These are phyloP conservation scores for Barbus barbus DNA, from an alignment of 2,113 vertebrate genomes.

Conservation along the genomic window DNA sequence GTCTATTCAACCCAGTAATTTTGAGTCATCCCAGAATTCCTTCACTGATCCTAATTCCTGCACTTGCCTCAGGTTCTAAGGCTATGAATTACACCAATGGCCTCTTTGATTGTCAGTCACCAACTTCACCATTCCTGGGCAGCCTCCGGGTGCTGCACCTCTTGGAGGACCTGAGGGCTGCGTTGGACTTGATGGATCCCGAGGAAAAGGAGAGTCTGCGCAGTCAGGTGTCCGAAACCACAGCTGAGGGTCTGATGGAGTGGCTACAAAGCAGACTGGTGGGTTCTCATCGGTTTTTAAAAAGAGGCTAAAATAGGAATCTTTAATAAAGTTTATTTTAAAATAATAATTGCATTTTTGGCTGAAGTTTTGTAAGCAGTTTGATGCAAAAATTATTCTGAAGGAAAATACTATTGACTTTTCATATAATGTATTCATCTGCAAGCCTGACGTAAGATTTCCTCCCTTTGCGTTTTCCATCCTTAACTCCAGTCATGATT, in stretches of 20 bases:
- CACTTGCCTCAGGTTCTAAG: slow-evolving; percentile 86
- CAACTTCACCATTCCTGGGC: slow-evolving; percentile 92
- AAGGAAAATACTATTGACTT: too few species aligned
- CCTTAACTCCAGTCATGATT: background rate
- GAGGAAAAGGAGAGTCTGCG: slow-evolving; percentile 89
- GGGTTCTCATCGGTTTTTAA: slow-evolving; percentile 28
- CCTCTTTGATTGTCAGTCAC: slow-evolving; percentile 96
- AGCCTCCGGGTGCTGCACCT: slow-evolving; percentile 88
- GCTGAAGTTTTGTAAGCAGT: background rate
- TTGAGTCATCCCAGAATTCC: background rate
- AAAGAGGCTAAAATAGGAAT: background rate
- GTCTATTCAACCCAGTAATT: background rate
- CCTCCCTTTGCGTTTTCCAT: slow-evolving; percentile 5
- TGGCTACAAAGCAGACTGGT: slow-evolving; percentile 95
- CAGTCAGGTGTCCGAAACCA: slow-evolving; percentile 90
- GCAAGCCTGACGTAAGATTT: background rate
- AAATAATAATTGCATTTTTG: background rate
- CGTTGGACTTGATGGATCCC: slow-evolving; percentile 90
- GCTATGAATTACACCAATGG: slow-evolving; percentile 94
- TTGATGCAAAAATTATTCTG: background rate
- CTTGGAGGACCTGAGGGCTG: slow-evolving; percentile 87
- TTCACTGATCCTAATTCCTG: background rate
- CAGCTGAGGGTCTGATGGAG: slow-evolving; percentile 81
- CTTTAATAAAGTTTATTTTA: background rate
- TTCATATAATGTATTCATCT: background rate